These are phyloP conservation scores for Pollenia angustigena DNA, from an alignment of 2,888 invertebrate species.

Conservation along the genomic window DNA sequence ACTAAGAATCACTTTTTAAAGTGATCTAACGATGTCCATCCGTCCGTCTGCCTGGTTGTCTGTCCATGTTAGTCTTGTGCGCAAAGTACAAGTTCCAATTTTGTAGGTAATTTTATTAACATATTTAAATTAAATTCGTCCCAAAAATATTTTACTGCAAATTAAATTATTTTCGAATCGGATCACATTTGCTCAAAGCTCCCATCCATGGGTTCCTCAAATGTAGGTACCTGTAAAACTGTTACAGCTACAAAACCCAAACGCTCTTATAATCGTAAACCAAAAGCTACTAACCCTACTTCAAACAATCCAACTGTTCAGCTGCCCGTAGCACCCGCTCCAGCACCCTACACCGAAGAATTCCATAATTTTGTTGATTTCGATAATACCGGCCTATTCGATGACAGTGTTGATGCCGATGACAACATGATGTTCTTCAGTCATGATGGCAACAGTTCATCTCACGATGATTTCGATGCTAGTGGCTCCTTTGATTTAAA, in stretches of 20 bases:
- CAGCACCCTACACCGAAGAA: conserved; percentile 67
- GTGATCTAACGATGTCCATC: no score
- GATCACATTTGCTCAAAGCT: no score
- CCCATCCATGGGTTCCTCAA: conserved; percentile 80
- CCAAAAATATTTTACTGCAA: no score
- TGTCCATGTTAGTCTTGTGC: no score
- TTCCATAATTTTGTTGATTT: conserved; percentile 81
- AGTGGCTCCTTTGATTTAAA: conserved; percentile 78
- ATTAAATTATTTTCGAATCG: no score
- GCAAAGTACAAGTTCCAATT: no score
- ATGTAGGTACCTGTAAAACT: conserved; percentile 81
- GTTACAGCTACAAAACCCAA: conserved; percentile 77
- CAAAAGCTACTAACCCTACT: conserved; percentile 3
- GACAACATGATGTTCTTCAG: conserved; percentile 82
- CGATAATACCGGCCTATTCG: conserved; percentile 80
- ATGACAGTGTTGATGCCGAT: conserved; percentile 82
- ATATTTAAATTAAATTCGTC: no score
- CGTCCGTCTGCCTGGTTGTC: no score
- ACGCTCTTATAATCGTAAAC: conserved; percentile 80
- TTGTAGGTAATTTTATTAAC: no score
- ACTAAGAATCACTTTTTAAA: no score
- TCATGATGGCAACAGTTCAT: conserved; percentile 76
- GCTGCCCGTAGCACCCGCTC: conserved; percentile 19
- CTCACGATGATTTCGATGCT: conserved; percentile 76
- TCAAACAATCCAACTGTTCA: conserved; percentile 1